A percentile compares a stretch with the other conserved stretches of the same genome.
phyloP scores from a whole-genome alignment of 2,113 vertebrate species.

The Notarius lentiginosus region DNA sequence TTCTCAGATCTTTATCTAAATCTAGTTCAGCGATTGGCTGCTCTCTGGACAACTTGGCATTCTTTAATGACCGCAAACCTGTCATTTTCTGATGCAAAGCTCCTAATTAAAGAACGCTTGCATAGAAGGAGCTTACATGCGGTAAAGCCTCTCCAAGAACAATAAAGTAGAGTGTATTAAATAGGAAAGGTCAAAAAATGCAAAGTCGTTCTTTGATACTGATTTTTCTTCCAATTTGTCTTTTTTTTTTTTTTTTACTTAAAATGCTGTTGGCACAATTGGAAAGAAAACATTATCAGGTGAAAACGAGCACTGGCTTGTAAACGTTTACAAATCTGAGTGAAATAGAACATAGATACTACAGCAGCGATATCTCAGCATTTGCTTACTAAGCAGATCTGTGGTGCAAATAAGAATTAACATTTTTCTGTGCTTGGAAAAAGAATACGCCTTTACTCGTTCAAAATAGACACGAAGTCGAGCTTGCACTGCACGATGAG shows the following conservation, averaged over 20 bases:
- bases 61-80: constrained; percentile 62
- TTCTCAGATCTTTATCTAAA: constrained; percentile 62
- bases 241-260: neutral
- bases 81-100: constrained; percentile 59
- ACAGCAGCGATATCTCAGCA: neutral
- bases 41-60: constrained; percentile 55
- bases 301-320: no score
- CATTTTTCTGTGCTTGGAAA: neutral
- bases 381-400: neutral
- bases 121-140: neutral
- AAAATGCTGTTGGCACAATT: no score
- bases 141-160: neutral
- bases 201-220: neutral
- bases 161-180: neutral
- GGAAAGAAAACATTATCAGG: neutral
- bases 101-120: constrained; percentile 61
- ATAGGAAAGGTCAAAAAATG: neutral
- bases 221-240: neutral
- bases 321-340: neutral
- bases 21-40: constrained; percentile 67
- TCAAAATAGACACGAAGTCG: neutral
- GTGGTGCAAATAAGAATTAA: neutral
- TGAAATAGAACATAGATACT: neutral
- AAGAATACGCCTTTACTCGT: neutral
- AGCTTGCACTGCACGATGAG: neutral